Percentiles rank a stretch among this genome's conserved stretches.
phyloP scores from a whole-genome alignment of 2,888 invertebrate species.

The Yponomeuta cagnagella region DNA sequence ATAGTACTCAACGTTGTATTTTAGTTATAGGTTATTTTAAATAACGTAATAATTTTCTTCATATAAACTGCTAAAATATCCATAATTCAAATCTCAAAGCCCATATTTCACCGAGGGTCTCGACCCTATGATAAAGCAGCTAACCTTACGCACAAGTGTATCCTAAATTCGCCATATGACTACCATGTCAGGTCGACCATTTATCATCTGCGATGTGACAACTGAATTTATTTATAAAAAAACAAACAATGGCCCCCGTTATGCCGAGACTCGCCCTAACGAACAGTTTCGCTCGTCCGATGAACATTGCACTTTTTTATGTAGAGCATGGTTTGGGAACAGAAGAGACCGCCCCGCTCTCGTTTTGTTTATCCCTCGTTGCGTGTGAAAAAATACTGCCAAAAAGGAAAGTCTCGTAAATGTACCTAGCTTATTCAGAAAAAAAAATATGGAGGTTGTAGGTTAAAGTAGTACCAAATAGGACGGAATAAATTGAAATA shows the following conservation, averaged over 20 bases:
- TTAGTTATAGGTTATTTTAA: too few species aligned
- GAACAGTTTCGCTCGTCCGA: slow-evolving; percentile 46
- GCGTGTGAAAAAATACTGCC: too few species aligned
- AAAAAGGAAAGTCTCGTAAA: too few species aligned
- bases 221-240: slow-evolving; percentile 72
- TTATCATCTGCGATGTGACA: slow-evolving; percentile 70
- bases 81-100: neutral
- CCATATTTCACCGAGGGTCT: neutral
- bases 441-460: too few species aligned
- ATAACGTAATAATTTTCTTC: too few species aligned
- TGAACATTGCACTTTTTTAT: slow-evolving; percentile 31
- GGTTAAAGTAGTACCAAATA: too few species aligned
- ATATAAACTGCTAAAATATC: slow-evolving; percentile 22
- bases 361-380: neutral
- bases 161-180: slow-evolving; percentile 68
- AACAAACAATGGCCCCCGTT: slow-evolving; percentile 59
- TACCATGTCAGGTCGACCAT: slow-evolving; percentile 59
- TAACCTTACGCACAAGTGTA: slow-evolving; percentile 45
- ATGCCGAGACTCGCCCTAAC: slow-evolving; percentile 46
- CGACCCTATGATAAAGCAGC: neutral
- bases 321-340: slow-evolving; percentile 30
- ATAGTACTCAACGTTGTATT: too few species aligned
- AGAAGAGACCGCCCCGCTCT: neutral
- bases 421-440: too few species aligned
- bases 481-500: too few species aligned